Percentiles rank a stretch among this genome's conserved stretches.
Conservation (phyloP, 2,113 vertebrate genomes). For the Neofelis nebulosa region DNA sequence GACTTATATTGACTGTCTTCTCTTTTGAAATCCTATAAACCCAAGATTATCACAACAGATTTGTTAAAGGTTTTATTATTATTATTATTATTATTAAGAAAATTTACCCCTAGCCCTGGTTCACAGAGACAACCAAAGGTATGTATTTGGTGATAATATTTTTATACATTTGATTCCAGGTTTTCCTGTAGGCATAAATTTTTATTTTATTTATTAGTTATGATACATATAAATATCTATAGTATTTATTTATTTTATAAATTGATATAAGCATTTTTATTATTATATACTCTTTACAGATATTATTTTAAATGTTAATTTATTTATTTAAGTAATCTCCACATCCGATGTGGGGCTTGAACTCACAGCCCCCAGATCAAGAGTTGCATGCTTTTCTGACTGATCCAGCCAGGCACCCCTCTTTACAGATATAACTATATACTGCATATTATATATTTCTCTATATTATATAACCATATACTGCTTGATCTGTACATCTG, state of each 20-base stretch:
- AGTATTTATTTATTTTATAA: background rate
- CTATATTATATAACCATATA: background rate
- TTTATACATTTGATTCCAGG: background rate
- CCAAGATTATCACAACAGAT: background rate
- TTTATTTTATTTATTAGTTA: background rate
- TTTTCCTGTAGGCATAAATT: background rate
- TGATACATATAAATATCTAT: background rate
- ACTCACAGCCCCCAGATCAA: background rate
- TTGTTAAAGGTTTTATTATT: background rate
- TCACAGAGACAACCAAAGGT: background rate
- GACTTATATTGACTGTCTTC: background rate
- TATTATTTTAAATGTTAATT: background rate
- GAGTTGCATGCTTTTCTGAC: background rate
- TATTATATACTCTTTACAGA: background rate
- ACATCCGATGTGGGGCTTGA: background rate
- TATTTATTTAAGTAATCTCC: background rate
- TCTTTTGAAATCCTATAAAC: background rate
- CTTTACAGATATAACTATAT: background rate
- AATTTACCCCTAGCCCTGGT: background rate
- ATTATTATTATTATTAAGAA: background rate
- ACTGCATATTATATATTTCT: background rate
- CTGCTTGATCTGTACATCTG: background rate
- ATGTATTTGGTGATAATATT: background rate
- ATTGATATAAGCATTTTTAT: background rate
- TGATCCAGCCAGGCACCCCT: background rate